These are phyloP conservation scores for Clytia hemisphaerica DNA, from an alignment of 30 jellyfish, hydroid and myxozoan genomes.

Conservation along the genomic window DNA sequence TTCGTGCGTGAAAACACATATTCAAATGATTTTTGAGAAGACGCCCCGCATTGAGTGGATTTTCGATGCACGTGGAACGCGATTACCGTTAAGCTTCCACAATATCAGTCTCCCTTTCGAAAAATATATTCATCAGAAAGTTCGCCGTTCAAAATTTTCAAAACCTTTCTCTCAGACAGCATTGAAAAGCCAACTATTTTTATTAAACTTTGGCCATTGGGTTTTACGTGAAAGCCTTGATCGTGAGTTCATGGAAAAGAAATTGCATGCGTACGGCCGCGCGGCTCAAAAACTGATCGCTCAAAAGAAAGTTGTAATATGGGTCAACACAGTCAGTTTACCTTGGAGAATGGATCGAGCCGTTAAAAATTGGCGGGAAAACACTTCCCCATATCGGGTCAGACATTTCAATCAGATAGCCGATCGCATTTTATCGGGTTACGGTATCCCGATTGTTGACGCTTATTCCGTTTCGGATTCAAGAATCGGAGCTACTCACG, in stretches of 20 bases:
- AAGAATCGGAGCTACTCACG: constrained; percentile 84
- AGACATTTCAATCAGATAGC: constrained; percentile 58
- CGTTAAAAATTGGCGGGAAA: constrained; percentile 85
- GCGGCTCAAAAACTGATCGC: constrained; percentile 37
- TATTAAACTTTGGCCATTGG: constrained; percentile 90
- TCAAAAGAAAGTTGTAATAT: constrained; percentile 46
- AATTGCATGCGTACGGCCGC: constrained; percentile 63
- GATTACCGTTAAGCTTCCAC: constrained; percentile 60
- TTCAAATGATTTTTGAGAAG: constrained; percentile 80
- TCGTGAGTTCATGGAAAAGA: constrained; percentile 34
- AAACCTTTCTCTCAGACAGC: constrained; percentile 79
- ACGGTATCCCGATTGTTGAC: constrained; percentile 62
- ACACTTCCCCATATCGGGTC: constrained; percentile 88
- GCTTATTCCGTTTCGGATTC: constrained; percentile 87
- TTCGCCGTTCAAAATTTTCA: constrained; percentile 85
- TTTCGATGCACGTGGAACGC: constrained; percentile 94
- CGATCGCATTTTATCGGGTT: constrained; percentile 42
- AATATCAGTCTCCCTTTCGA: constrained; percentile 74
- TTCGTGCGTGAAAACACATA: constrained; percentile 85
- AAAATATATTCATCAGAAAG: constrained; percentile 86
- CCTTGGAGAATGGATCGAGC: constrained; percentile 95
- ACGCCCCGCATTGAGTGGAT: constrained; percentile 94
- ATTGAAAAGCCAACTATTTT: constrained; percentile 45
- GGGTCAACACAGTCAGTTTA: constrained; percentile 85
- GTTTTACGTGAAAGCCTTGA: constrained; percentile 76